These are phyloP conservation scores for Papilio xuthus DNA, from an alignment of 1,140 invertebrate genomes.

Conservation along the genomic window DNA sequence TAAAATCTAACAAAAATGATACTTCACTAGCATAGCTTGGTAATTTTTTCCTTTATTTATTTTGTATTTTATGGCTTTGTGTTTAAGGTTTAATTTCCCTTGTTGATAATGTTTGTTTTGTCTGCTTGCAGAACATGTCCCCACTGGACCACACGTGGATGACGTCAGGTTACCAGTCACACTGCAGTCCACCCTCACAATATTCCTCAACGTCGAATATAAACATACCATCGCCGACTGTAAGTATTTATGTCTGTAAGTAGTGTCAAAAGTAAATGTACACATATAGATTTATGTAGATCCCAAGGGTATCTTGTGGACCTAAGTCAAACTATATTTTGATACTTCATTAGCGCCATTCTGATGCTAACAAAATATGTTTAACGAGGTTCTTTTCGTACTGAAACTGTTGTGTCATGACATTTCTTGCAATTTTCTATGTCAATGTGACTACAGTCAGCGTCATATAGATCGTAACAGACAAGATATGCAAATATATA, in stretches of 20 bases:
- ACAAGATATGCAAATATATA: no score
- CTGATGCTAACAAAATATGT: no score
- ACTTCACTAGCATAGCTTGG: background rate
- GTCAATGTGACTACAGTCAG: no score
- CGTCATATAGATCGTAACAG: no score
- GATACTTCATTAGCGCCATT: no score
- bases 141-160: conserved; percentile 84
- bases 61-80: background rate
- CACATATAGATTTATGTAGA: no score
- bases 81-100: background rate
- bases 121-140: conserved; percentile 73
- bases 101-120: conserved; percentile 32
- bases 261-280: no score
- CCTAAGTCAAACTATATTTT: no score
- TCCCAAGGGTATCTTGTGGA: no score
- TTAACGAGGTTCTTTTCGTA: no score
- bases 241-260: conserved; percentile 60
- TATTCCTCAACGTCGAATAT: conserved; percentile 81
- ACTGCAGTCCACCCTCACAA: conserved; percentile 82
- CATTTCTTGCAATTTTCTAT: no score
- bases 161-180: conserved; percentile 80
- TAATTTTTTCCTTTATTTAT: conserved; percentile 16
- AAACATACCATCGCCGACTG: conserved; percentile 82
- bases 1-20: background rate
- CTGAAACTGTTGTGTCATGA: no score